Conservation (phyloP, 2,888 invertebrate species). For the Temnothorax unifasciatus region DNA sequence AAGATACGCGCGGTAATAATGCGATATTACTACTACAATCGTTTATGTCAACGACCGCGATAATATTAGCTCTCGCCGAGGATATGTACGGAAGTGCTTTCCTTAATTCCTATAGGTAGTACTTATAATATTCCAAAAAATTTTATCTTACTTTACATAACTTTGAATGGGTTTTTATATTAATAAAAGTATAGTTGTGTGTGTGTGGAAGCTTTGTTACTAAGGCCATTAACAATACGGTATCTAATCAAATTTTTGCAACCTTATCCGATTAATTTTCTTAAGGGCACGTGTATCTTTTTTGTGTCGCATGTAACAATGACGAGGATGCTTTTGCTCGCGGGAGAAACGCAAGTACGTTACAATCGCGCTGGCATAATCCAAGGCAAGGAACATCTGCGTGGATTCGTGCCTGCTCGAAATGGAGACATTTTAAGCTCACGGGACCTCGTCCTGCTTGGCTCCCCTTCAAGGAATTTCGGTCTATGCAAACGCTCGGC, state of each 20-base stretch:
- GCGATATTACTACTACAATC: not conserved
- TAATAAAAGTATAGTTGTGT: not conserved
- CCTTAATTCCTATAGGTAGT: not conserved
- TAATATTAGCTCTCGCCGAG: not conserved
- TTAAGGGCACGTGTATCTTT: not conserved
- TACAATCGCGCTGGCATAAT: constrained; percentile 62
- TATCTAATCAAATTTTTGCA: not conserved
- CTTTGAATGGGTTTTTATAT: not conserved
- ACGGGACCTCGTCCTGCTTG: constrained; percentile 65
- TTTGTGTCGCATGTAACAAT: constrained; percentile 3
- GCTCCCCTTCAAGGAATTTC: constrained; percentile 74
- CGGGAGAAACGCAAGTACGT: constrained; percentile 56
- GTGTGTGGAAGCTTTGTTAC: not conserved
- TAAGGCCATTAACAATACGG: not conserved
- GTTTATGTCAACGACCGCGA: constrained; percentile 16
- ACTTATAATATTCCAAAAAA: not conserved
- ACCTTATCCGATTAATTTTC: constrained; percentile 11
- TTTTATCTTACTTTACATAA: not conserved
- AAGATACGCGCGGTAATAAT: not conserved
- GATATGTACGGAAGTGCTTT: not conserved
- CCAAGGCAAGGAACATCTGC: constrained; percentile 70
- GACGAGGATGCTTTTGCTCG: not conserved
- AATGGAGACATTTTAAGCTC: constrained; percentile 73
- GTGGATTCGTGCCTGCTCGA: constrained; percentile 64
- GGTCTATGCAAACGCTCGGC: constrained; percentile 70